A percentile compares a stretch with the other conserved stretches of the same genome.
phyloP scores from a whole-genome alignment of 1,140 invertebrate genomes.

The Stenopsyche tienmushanensis region DNA sequence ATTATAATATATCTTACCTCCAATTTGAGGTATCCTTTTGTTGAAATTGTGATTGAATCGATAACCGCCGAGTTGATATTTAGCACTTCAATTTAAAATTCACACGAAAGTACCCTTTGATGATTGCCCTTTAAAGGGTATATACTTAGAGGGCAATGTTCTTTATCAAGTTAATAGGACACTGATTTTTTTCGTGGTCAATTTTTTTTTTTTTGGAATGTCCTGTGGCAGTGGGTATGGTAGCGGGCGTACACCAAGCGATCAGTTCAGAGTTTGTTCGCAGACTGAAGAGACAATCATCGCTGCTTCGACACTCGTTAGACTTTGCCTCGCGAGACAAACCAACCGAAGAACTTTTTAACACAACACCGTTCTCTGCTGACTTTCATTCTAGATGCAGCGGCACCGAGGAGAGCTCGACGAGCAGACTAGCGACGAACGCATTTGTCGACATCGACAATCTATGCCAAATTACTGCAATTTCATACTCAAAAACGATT shows the following conservation, averaged over 20 bases:
- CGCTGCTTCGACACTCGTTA: slow-evolving; percentile 21
- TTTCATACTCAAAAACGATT: no score
- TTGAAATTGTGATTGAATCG: no score
- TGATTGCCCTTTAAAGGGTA: no score
- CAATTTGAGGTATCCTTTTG: no score
- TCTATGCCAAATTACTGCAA: no score
- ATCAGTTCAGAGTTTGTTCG: slow-evolving; percentile 35
- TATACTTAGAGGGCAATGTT: no score
- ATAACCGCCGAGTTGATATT: no score
- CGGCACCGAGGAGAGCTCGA: slow-evolving; percentile 4
- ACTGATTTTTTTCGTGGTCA: background rate
- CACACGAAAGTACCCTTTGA: no score
- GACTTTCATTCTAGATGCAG: slow-evolving; percentile 25
- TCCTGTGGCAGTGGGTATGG: background rate
- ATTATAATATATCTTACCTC: no score
- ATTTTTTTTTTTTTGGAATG: no score
- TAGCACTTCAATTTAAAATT: no score
- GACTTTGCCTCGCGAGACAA: slow-evolving; percentile 16
- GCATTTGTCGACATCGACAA: no score
- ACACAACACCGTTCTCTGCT: slow-evolving; percentile 18
- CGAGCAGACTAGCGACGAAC: background rate
- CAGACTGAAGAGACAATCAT: slow-evolving; percentile 33
- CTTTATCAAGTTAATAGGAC: background rate
- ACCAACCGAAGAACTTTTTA: slow-evolving; percentile 30
- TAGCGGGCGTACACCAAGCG: slow-evolving; percentile 24